phyloP scores from a whole-genome alignment of 2,113 vertebrate genomes.

The Nothoprocta perdicaria region DNA sequence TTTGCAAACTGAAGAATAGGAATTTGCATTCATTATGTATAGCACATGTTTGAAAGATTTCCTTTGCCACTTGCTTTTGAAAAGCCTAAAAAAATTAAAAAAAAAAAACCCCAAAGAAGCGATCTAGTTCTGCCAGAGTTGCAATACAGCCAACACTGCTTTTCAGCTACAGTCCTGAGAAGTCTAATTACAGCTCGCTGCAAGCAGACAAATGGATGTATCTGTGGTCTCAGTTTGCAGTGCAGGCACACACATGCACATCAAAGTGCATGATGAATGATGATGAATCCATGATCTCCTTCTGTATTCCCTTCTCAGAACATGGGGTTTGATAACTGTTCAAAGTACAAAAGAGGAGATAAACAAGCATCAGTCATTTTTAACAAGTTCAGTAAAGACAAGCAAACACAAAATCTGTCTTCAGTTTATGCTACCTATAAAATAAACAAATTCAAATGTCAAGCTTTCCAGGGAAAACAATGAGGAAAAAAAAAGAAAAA shows the following conservation, averaged over 20 bases:
- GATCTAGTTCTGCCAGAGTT: not conserved
- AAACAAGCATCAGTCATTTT: slow-evolving; percentile 71
- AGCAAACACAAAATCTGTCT: slow-evolving; percentile 48
- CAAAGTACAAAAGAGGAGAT: slow-evolving; percentile 21
- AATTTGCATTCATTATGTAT: not conserved
- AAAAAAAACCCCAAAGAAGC: too few species aligned
- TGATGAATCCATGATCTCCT: slow-evolving; percentile 15
- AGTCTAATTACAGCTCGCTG: slow-evolving; percentile 27
- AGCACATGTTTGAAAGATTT: not conserved
- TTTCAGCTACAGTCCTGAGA: not conserved
- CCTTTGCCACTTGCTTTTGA: not conserved
- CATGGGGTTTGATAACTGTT: slow-evolving; percentile 34
- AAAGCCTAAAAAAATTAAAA: not conserved
- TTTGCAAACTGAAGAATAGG: not conserved
- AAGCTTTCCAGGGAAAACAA: not conserved
- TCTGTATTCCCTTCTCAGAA: slow-evolving; percentile 32
- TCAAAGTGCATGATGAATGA: slow-evolving; percentile 16
- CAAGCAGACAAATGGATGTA: slow-evolving; percentile 30
- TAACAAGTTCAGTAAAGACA: slow-evolving; percentile 49
- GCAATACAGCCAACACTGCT: not conserved
- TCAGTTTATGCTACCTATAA: not conserved
- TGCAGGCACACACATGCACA: not conserved
- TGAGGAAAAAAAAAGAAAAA: not conserved
- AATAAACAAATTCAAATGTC: slow-evolving; percentile 24
- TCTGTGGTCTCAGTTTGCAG: not conserved